Evolutionary conservation across 2,888 invertebrate species (phyloP), one percentile per base, ranked within the genome.

Genomic region (Tridacna crocea): DNA sequence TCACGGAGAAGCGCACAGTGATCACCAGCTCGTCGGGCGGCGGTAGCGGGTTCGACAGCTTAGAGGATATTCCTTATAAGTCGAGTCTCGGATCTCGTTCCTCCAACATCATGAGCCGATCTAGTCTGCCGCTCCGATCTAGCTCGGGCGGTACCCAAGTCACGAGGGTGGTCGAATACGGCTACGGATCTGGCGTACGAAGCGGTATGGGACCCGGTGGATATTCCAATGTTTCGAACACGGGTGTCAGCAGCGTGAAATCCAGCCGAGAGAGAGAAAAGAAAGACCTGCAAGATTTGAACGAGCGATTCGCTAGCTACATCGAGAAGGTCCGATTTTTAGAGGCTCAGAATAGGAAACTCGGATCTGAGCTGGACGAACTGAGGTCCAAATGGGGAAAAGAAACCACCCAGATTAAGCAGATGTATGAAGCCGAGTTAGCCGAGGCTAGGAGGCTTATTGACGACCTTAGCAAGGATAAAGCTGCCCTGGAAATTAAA

Each of bases 281-380:
- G 94, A 95, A 95, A 88, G 95, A 95, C 88, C 94, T 95, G 94
- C 94, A 94, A 89, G 95, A 95, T 84, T 90, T 95, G 84, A 95
- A 95, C 90, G 95, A 95, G 89, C 91, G 95, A 75, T 94, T 95
- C 78, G 95, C 95, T 82, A 93, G 91, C 91, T 95, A 95, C 92
- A 95, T 95, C 84, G 95, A 95, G 92, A 95, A 95, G 91, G 92
- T 93, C 24, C 89, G 94, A 66, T 95, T 94, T 84, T 88, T 95
- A 77, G 94, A 95, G 86, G 94, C 94, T n/a, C 95, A 95, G 89
- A 94, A 95, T 90, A 88, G 92, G 73, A 93, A 94, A 83, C 85
- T 95, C 65, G 94, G 92, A 65, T 88, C 89, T 17, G 94, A 94
- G 83, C 84, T 94, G 77, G 93, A 94, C 24, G 91, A 91, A 36